Evolutionary conservation across 2,797 vertebrate species (phyloP).

Genomic region (Anniella stebbinsi): DNA sequence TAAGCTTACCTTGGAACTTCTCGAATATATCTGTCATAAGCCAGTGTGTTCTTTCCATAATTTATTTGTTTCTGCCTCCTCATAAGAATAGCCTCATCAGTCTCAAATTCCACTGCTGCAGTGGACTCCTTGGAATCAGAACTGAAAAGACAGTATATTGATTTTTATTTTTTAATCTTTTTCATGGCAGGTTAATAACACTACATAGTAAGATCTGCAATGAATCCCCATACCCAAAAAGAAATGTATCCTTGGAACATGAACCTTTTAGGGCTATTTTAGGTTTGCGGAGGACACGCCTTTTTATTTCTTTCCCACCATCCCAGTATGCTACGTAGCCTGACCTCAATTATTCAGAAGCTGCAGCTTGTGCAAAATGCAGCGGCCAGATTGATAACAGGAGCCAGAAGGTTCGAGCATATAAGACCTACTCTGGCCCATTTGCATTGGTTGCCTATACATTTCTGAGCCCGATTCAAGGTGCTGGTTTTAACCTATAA

Average conservation of each 20-base stretch:
- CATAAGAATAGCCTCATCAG: constrained; percentile 89
- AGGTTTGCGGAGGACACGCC: not conserved
- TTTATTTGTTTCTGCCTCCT: constrained; percentile 97
- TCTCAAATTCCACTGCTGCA: constrained; percentile 86
- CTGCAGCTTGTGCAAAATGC: no score
- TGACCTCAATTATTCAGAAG: not conserved
- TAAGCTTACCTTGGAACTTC: constrained; percentile 91
- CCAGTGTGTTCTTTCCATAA: constrained; percentile 97
- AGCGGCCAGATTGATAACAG: no score
- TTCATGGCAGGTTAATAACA: not conserved
- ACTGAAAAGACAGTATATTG: constrained; percentile 71
- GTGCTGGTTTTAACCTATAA: no score
- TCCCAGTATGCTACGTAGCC: not conserved
- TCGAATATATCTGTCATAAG: constrained; percentile 93
- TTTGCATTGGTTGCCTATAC: no score
- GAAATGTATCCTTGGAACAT: not conserved
- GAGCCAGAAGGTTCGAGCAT: no score
- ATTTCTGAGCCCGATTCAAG: no score
- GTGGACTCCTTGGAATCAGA: constrained; percentile 91
- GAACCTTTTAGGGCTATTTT: not conserved
- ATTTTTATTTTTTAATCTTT: not conserved
- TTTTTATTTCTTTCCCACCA: not conserved
- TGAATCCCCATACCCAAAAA: not conserved
- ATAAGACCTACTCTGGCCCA: no score
- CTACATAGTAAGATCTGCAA: not conserved